Conservation (phyloP, 2,797 vertebrate genomes). For the Accipiter badius region DNA sequence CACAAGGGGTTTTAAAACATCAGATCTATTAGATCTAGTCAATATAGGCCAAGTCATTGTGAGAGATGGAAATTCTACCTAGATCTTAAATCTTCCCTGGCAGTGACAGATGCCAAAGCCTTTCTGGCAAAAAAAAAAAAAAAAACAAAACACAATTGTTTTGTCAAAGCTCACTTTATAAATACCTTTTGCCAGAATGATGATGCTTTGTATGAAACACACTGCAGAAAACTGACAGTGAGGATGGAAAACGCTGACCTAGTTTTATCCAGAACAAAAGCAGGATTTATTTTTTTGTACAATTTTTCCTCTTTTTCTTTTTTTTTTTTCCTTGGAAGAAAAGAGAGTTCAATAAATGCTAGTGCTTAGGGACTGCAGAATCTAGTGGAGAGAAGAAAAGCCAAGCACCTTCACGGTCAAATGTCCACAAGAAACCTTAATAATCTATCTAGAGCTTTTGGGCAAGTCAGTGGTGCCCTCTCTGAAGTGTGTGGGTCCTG, state of each 20-base stretch:
- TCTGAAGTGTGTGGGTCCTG: not conserved
- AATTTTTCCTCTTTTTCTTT: constrained; percentile 17
- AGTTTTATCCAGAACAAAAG: constrained; percentile 69
- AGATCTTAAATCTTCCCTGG: constrained; percentile 50
- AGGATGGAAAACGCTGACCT: constrained; percentile 40
- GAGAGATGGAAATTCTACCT: constrained; percentile 52
- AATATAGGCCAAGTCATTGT: constrained; percentile 49
- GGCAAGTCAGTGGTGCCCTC: not conserved
- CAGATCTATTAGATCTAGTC: constrained; percentile 20
- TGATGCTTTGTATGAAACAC: constrained; percentile 16
- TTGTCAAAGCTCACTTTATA: constrained; percentile 52
- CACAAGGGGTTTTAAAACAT: constrained; percentile 7
- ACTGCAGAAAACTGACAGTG: constrained; percentile 34
- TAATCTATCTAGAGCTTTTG: not conserved
- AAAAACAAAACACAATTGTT: not conserved
- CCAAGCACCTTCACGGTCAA: not conserved
- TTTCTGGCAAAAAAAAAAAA: not conserved
- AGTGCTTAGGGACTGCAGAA: not conserved
- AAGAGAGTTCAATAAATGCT: constrained; percentile 33
- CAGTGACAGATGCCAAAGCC: constrained; percentile 51
- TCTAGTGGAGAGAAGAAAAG: not conserved
- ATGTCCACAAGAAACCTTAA: not conserved
- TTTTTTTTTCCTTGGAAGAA: not conserved
- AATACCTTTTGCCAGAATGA: constrained; percentile 51
- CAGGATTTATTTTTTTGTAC: constrained; percentile 57